Percentiles rank a stretch among this genome's conserved stretches.
Conservation (phyloP, 2,888 invertebrate species). For the Carpatolechia fugitivella region DNA sequence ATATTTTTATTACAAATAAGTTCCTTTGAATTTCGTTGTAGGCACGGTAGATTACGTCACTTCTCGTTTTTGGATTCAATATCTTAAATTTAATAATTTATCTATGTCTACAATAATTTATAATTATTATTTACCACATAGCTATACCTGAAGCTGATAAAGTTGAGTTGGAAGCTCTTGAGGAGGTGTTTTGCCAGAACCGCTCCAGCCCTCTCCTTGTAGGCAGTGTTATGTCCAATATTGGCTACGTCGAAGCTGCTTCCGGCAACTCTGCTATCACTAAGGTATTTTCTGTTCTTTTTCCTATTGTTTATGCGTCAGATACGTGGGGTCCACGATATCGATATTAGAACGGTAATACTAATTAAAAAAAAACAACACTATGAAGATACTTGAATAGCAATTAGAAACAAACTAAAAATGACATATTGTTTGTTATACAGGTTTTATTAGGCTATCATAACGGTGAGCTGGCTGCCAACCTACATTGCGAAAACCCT, state of each 20-base stretch:
- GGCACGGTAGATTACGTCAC: no score
- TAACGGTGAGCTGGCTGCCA: conserved; percentile 81
- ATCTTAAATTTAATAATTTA: no score
- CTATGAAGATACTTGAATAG: no score
- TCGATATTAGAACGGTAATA: no score
- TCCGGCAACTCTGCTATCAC: conserved; percentile 77
- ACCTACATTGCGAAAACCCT: conserved; percentile 77
- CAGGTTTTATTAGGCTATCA: conserved; percentile 79
- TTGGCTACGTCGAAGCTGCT: conserved; percentile 65
- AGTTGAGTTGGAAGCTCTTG: conserved; percentile 81
- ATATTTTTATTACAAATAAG: no score
- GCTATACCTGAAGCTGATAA: conserved; percentile 80
- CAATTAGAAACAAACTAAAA: no score
- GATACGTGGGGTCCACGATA: no score
- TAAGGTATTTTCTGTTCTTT: no score
- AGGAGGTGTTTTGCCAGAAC: conserved; percentile 75
- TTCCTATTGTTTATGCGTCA: no score
- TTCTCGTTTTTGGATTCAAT: no score
- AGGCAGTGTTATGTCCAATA: conserved; percentile 71
- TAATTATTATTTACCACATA: conserved; percentile 23
- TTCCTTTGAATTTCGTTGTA: no score
- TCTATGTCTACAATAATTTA: background rate
- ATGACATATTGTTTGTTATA: background rate
- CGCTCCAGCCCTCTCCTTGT: conserved; percentile 79
- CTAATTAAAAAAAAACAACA: no score